phyloP scores from a whole-genome alignment of 2,113 vertebrate species.

The Entelurus aequoreus region DNA sequence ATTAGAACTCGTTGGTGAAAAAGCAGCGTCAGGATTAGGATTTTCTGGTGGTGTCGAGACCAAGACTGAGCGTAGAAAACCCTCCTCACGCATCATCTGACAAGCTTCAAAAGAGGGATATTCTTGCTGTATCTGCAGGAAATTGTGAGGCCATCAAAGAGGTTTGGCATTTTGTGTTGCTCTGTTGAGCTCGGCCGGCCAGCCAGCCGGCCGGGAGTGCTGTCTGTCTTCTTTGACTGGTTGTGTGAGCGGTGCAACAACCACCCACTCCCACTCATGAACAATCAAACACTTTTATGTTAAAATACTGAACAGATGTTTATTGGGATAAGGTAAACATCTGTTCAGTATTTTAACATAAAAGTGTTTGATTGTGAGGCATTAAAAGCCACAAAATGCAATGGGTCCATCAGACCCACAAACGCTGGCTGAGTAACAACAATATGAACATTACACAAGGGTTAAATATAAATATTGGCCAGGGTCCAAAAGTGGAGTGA shows the following conservation, averaged over 20 bases:
- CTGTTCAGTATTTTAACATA: too few relatives aligned
- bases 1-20: neutral
- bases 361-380: too few relatives aligned
- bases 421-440: too few relatives aligned
- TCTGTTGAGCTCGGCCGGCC: constrained; percentile 43
- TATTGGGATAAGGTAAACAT: too few relatives aligned
- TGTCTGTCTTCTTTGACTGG: neutral
- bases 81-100: constrained; percentile 35
- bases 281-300: too few relatives aligned
- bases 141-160: constrained; percentile 48
- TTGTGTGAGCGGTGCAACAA: neutral
- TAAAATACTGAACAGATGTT: too few relatives aligned
- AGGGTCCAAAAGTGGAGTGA: too few relatives aligned
- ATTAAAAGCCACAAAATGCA: too few relatives aligned
- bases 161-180: constrained; percentile 42
- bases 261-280: neutral
- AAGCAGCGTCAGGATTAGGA: neutral
- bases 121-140: constrained; percentile 35
- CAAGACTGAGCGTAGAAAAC: neutral
- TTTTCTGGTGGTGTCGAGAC: too few relatives aligned
- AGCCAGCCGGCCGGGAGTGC: constrained; percentile 26
- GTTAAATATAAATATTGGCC: too few relatives aligned
- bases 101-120: constrained; percentile 47
- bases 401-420: too few relatives aligned
- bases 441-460: too few relatives aligned